These are phyloP conservation scores for Aporophyla nigra DNA, from an alignment of 2,888 invertebrate species.

Conservation along the genomic window DNA sequence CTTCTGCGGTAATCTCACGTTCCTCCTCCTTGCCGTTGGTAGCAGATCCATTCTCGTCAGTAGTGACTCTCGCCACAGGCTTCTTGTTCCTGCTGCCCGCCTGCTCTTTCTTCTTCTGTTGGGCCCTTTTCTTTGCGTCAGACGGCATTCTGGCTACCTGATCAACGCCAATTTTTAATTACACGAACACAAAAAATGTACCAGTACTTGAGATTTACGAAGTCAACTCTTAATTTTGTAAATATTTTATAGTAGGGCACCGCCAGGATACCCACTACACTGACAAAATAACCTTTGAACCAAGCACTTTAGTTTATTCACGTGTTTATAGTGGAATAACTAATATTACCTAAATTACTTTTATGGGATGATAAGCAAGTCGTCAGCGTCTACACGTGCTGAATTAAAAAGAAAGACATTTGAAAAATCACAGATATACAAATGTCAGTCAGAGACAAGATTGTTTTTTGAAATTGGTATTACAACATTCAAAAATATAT, in stretches of 20 bases:
- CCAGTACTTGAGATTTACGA: conserved; percentile 7
- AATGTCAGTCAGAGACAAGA: conserved; percentile 60
- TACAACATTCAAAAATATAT: conserved; percentile 28
- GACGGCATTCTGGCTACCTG: conserved; percentile 95
- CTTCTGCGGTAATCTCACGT: conserved; percentile 94
- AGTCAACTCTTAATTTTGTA: conserved; percentile 22
- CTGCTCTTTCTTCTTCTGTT: conserved; percentile 99
- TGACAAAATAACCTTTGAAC: conserved; percentile 21
- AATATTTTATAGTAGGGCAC: conserved; percentile 3
- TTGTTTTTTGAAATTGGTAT: conserved; percentile 5
- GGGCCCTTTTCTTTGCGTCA: conserved; percentile 99
- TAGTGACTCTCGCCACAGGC: conserved; percentile 88
- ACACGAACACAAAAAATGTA: conserved; percentile 63
- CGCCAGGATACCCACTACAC: conserved; percentile 5
- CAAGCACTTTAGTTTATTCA: conserved; percentile 47
- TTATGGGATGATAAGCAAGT: conserved; percentile 79
- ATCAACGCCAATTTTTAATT: conserved; percentile 69
- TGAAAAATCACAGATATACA: conserved; percentile 60
- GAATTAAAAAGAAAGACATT: conserved; percentile 85
- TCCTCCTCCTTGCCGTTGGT: conserved; percentile 88
- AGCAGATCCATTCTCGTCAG: conserved; percentile 90
- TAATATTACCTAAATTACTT: conserved; percentile 78
- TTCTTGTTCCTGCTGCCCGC: conserved; percentile 93
- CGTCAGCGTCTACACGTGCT: conserved; percentile 89
- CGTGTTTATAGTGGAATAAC: conserved; percentile 42